phyloP scores from a whole-genome alignment of 1,140 invertebrate genomes.

The Pantala flavescens region DNA sequence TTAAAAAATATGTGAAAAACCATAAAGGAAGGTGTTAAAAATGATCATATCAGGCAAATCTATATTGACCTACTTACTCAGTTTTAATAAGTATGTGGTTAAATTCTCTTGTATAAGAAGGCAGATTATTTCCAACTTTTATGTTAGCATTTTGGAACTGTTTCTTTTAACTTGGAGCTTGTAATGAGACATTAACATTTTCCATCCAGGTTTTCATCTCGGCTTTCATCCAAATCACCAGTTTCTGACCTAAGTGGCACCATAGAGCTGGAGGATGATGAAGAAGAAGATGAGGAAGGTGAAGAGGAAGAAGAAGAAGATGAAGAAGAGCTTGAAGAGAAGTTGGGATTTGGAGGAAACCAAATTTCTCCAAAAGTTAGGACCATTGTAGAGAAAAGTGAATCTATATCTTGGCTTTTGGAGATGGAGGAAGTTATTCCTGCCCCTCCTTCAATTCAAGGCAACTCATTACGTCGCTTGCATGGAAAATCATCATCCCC shows the following conservation, averaged over 20 bases:
- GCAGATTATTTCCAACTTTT: neutral
- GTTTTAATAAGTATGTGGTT: no score
- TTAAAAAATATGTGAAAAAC: no score
- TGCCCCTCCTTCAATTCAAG: neutral
- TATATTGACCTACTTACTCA: no score
- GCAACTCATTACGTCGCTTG: neutral
- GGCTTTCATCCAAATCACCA: neutral
- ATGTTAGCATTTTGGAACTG: no score
- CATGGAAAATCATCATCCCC: neutral
- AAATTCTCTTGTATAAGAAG: no score
- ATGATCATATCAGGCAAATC: no score
- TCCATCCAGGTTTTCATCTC: neutral
- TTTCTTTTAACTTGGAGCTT: no score
- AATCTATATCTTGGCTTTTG: conserved; percentile 71
- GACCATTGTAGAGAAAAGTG: conserved; percentile 67
- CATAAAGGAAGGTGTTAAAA: no score
- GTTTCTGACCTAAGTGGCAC: neutral
- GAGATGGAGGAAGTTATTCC: conserved; percentile 46
- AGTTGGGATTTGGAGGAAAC: neutral
- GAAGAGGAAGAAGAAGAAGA: neutral
- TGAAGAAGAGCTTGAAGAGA: neutral
- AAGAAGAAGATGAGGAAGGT: neutral
- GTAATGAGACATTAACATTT: neutral
- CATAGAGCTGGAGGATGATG: neutral
- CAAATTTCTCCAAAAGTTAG: conserved; percentile 43